phyloP scores from a whole-genome alignment of 2,888 invertebrate genomes.

The Agrochola macilenta region DNA sequence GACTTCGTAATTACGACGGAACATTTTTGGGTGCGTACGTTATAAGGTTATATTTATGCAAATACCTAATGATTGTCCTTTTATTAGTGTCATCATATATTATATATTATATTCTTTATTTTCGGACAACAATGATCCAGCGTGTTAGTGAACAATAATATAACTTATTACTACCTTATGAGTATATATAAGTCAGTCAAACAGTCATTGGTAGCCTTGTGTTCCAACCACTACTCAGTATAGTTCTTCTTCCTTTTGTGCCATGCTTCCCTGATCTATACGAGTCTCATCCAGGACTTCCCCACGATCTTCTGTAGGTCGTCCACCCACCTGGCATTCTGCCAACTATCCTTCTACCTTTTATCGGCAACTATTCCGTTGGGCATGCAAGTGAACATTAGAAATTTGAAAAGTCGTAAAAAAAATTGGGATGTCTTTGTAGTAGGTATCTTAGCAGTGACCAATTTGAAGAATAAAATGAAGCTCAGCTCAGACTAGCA shows the following conservation, averaged over 20 bases:
- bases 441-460: not conserved
- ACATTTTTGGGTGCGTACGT: conserved; percentile 8
- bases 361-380: not conserved
- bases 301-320: no score
- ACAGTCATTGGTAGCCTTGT: no score
- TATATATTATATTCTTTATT: no score
- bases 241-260: not conserved
- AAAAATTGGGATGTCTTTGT: not conserved
- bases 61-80: not conserved
- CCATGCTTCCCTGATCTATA: no score
- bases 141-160: no score
- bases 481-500: not conserved
- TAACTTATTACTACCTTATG: no score
- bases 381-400: not conserved
- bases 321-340: not conserved
- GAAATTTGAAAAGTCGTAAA: not conserved
- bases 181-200: no score
- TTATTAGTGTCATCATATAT: not conserved
- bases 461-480: not conserved
- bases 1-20: conserved; percentile 28
- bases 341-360: not conserved
- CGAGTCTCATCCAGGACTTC: not conserved
- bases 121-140: no score
- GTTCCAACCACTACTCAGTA: not conserved
- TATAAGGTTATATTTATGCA: not conserved